Evolutionary conservation across 1,140 invertebrate genomes (phyloP).

Genomic region (Metopolophium dirhodum): DNA sequence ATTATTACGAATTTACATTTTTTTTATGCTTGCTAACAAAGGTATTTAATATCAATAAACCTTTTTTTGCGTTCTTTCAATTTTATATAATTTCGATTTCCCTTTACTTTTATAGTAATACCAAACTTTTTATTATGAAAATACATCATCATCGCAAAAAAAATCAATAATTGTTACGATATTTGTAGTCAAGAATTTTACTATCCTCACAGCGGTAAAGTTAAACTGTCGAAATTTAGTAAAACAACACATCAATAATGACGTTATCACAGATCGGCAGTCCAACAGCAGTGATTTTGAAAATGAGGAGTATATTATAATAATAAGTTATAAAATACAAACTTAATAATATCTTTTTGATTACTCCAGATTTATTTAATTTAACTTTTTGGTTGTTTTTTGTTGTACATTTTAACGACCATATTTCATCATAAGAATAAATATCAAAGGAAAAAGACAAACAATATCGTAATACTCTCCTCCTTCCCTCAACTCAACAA

Average conservation of each 20-base stretch:
- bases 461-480: neutral
- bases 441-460: slow-evolving; percentile 6
- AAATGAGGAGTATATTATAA: neutral
- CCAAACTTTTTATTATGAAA: neutral
- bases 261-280: neutral
- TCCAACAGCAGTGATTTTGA: neutral
- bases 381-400: neutral
- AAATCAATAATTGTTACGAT: neutral
- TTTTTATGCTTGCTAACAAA: neutral
- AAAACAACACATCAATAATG: neutral
- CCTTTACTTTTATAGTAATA: neutral
- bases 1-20: neutral
- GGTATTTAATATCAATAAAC: neutral
- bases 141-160: neutral
- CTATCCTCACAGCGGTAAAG: neutral
- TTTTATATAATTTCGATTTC: neutral
- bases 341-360: neutral
- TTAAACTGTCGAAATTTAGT: neutral
- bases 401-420: neutral
- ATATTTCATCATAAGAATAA: slow-evolving; percentile 19
- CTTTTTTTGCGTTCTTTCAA: neutral
- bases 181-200: neutral
- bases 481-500: neutral
- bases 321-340: neutral
- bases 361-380: neutral